Base-by-base conservation (phyloP, 1,140 invertebrate genomes). In the Aphidius gifuensis region DNA sequence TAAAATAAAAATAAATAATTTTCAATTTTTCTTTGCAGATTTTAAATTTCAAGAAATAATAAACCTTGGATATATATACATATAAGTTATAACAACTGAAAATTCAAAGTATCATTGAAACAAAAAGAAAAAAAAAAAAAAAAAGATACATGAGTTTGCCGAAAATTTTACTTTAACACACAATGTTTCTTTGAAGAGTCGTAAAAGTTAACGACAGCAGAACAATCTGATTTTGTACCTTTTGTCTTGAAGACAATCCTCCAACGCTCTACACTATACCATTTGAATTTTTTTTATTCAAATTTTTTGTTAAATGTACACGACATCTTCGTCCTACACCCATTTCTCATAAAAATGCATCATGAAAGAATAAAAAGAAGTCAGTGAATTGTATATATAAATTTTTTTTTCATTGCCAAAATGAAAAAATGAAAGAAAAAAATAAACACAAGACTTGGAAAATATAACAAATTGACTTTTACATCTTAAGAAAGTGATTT, bases 171-270 rank as follows among this genome's bases (percentile, higher is more conserved):
- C 53, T 55, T 55, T 55, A 40, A 55, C 43, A 42, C 53, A 55
- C 53, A 43, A 55, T 55, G 53, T 55, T 55, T 55, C 53, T 55
- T 55, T 55, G 39, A 55, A 42, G 40, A 55, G 53, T 55, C 53
- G 43, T 55, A 55, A 55, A 55, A 55, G 53, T 55, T 38, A 55
- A 6, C n/a, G 53, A 40, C 39, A 42, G 40, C 53, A 55, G 53
- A 40, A 55, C 53, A 55, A 55, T 55, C 40, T 40, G 53, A 42
- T 55, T 42, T n/a, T 39, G 39, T 40, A 40, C 39, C 40, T 40
- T 55, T 55, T 55, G 53, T 55, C 16, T 43, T 40, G 11, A 42
- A 40, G 53, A 42, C 53, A 55, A 55, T 55, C 53, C 53, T 11
- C 53, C 53, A 43, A 55, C 53, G 53, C 40, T 38, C 53, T 55